Evolutionary conservation across 2,888 invertebrate genomes (phyloP).

Genomic region (Trichogramma evanescens): DNA sequence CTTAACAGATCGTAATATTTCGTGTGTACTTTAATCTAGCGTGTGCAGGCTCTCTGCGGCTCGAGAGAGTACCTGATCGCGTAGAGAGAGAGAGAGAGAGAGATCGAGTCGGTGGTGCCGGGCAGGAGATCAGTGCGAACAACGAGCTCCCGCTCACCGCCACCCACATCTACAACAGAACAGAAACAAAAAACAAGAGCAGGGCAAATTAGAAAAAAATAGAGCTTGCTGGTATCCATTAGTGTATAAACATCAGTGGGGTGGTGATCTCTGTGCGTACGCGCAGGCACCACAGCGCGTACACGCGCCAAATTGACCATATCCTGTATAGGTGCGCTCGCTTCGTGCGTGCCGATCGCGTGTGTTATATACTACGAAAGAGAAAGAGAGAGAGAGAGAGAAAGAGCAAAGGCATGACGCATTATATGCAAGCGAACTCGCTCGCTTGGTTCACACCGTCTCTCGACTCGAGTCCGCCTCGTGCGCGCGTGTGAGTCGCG

Average conservation of each 20-base stretch:
- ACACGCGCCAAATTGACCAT: constrained; percentile 26
- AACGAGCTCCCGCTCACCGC: constrained; percentile 47
- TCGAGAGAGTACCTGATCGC: not conserved
- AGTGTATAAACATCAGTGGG: constrained; percentile 41
- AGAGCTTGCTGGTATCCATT: constrained; percentile 36
- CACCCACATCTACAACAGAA: constrained; percentile 49
- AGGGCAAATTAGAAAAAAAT: constrained; percentile 44
- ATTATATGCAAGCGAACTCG: constrained; percentile 18
- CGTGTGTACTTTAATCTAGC: no score
- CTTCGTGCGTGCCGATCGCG: not conserved
- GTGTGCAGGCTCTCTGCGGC: not conserved
- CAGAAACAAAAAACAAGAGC: constrained; percentile 45
- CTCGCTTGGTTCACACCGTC: constrained; percentile 6
- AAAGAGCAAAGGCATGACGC: not conserved
- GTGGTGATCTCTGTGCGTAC: constrained; percentile 40
- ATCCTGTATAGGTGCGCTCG: constrained; percentile 4
- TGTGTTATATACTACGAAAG: not conserved
- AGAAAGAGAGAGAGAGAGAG: not conserved
- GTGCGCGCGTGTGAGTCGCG: no score
- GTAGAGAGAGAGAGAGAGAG: constrained; percentile 9
- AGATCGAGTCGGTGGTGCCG: not conserved
- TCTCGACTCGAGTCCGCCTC: no score
- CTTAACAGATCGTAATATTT: no score
- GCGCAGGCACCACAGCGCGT: constrained; percentile 26
- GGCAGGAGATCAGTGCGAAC: constrained; percentile 22